Base-by-base conservation (phyloP, 2,113 vertebrate species). In the Pollimyrus isidori region DNA sequence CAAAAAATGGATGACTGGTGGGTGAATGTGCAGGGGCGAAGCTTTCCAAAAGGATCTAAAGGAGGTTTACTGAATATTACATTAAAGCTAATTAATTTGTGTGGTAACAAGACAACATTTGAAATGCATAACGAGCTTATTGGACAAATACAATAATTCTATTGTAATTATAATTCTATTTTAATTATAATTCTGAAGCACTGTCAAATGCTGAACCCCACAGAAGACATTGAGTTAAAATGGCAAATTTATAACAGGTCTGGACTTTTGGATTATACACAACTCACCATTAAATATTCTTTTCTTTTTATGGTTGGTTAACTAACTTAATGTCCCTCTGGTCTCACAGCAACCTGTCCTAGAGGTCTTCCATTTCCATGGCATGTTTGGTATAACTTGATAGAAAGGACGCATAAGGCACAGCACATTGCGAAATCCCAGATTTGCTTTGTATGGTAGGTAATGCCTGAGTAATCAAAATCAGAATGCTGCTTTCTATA, bases 141-240 rank as follows among this genome's bases (percentile, higher is more conserved):
- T 48, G 53, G 46, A 86, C 58, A 35, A 65, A 76, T 73, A 10
- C 82, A 48, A 65, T 84, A 26, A 73, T 73, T 49, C 45, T 42
- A 50, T 65, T 65, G n/a, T 65, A 86, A 85, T 89, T 89, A 86
- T 42, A 86, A 45, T 45, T 84, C 76, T 62, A 35, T 30, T 86
- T 89, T 65, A 89, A 86, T 89, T 89, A 86, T 39, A 86, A 46
- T 30, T 65, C 52, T 49, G 56, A 89, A 48, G 21, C 56, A 86
- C 56, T 69, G 85, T 89, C 89, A 85, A 56, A 89, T 49, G 17
- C 50, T 46, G 26, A 89, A 65, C 56, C 52, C 46, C 23, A 50
- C 53, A 86, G 26, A 48, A 19, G 46, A 21, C 45, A 84, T 3
- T 15, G 42, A 62, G 65, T 86, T 1, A 69, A 21, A 84, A 84